Conservation (phyloP, 2,113 vertebrate genomes). For the Phalacrocorax carbo region DNA sequence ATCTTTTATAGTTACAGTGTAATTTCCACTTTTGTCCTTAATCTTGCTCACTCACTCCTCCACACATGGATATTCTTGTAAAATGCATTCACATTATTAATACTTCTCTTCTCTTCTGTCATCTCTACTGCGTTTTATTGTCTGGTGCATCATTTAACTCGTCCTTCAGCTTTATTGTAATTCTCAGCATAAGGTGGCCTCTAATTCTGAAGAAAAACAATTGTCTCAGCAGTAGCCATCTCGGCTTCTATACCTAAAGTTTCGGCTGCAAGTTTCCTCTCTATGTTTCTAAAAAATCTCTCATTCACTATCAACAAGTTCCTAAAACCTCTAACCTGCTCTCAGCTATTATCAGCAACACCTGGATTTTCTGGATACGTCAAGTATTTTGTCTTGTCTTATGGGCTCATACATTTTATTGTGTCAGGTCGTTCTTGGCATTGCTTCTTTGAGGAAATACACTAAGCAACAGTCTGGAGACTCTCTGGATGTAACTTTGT, state of each 20-base stretch:
- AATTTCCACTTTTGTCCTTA: constrained; percentile 13
- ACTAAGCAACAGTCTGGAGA: neutral
- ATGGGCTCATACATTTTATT: neutral
- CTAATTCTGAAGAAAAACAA: neutral
- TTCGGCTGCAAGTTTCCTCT: neutral
- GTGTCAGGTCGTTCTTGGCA: neutral
- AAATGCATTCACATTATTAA: neutral
- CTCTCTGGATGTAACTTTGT: neutral
- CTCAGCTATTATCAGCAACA: neutral
- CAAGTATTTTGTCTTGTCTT: neutral
- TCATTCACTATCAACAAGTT: neutral
- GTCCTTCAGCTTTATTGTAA: neutral
- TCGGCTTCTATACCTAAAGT: neutral
- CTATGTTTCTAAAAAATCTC: neutral
- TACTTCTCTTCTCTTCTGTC: neutral
- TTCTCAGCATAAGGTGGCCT: neutral
- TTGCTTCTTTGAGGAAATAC: neutral
- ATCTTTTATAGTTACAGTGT: neutral
- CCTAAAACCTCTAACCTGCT: neutral
- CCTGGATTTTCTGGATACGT: neutral
- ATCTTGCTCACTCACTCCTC: neutral
- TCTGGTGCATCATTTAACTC: neutral
- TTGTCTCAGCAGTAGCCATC: neutral
- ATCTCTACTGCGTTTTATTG: neutral
- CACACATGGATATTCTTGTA: constrained; percentile 25